Conservation (phyloP, 2,113 vertebrate species). For the Hirundichthys speculiger region DNA sequence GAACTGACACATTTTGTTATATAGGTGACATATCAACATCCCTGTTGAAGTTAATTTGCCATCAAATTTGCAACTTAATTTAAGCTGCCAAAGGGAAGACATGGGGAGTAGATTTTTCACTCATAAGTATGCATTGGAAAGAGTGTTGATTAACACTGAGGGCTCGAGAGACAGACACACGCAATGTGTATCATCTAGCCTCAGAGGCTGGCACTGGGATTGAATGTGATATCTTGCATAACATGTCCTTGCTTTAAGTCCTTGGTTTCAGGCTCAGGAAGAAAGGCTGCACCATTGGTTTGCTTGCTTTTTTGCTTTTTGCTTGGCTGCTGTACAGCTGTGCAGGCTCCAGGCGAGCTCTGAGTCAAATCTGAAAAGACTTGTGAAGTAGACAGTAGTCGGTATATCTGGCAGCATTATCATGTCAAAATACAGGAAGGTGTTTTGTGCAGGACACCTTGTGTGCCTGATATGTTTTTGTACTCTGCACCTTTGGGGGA, state of each 20-base stretch:
- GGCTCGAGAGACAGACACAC: slow-evolving; percentile 62
- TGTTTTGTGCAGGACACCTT: slow-evolving; percentile 48
- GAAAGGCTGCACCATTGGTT: slow-evolving; percentile 56
- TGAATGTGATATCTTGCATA: slow-evolving; percentile 73
- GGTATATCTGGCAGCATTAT: slow-evolving; percentile 57
- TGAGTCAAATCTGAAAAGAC: slow-evolving; percentile 67
- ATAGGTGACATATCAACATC: slow-evolving; percentile 68
- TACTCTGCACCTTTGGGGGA: slow-evolving; percentile 7
- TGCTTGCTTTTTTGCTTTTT: slow-evolving; percentile 19
- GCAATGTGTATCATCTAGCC: slow-evolving; percentile 66
- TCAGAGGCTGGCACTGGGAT: slow-evolving; percentile 66
- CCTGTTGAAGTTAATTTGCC: slow-evolving; percentile 71
- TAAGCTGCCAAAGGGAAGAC: slow-evolving; percentile 70
- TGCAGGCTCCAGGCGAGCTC: slow-evolving; percentile 50
- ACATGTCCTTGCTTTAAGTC: slow-evolving; percentile 68
- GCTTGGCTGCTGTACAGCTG: slow-evolving; percentile 49
- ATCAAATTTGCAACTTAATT: slow-evolving; percentile 73
- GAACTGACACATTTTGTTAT: slow-evolving; percentile 41
- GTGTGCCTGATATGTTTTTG: slow-evolving; percentile 17
- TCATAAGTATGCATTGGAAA: slow-evolving; percentile 77
- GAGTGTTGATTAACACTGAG: slow-evolving; percentile 74
- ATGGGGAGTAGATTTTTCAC: slow-evolving; percentile 69
- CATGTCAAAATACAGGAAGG: slow-evolving; percentile 49
- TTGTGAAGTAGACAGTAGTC: slow-evolving; percentile 61
- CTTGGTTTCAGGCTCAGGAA: slow-evolving; percentile 60